Evolutionary conservation across 2,888 invertebrate genomes (phyloP), one percentile per base, ranked within the genome.

Genomic region (Andrena hattorfiana): DNA sequence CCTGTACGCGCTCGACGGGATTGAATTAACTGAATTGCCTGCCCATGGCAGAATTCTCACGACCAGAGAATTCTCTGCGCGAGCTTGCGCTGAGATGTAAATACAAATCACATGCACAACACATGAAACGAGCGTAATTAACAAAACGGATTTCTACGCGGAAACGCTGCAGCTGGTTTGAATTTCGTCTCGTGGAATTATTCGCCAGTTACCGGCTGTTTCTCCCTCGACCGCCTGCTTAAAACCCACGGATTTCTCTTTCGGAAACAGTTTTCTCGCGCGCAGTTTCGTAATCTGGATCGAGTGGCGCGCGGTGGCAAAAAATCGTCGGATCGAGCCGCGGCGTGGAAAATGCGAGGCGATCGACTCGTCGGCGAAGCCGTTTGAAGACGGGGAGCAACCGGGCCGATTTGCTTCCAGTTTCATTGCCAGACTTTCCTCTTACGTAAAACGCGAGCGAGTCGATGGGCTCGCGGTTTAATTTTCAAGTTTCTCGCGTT

Each of bases 381-480:
- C 63, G 48, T 54, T 54, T 5, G 71, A 63, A 51, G 51, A 42
- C 20, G 20, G 13, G 2, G 70, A 59, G 69, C 49, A 13, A 26
- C 26, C 2, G 10, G 8, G 7, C 30, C 64, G 80, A 78, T 70
- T 70, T 35, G 56, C 42, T 28, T 42, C 30, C 35, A 60, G 64
- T 71, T 80, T 80, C 80, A 72, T 80, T 81, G 81, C 67, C 81
- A 73, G 73, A 30, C 30, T 3, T 10, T 62, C 26, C n/a, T 8
- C 48, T 30, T 64, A 20, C 49, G 64, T 28, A 60, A 51, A 51
- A 79, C 48, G 30, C 23, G 8, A 16, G 26, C 20, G 4, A 49
- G 48, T 13, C 49, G 64, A 51, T 23, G 1, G 26, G 23, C 28
- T 0, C 13, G 32, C 62, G 28, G 13, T 28, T 66, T 66, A 59